These are phyloP conservation scores for Rhodeus uyekii DNA, from an alignment of 2,797 vertebrate genomes.

Conservation along the genomic window DNA sequence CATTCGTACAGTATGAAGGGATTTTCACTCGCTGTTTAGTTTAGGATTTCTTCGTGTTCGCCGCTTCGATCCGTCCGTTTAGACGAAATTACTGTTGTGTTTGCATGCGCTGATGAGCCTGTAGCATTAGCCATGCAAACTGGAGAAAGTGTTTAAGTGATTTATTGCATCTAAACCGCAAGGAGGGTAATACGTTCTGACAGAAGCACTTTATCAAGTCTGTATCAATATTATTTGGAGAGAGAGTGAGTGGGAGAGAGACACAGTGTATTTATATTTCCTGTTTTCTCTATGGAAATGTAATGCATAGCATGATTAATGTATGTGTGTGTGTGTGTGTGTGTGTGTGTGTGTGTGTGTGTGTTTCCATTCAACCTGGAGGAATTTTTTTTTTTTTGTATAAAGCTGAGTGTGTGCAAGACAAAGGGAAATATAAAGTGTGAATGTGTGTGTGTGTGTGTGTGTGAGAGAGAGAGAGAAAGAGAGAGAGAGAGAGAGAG, in stretches of 20 bases:
- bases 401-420: background rate
- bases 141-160: constrained; percentile 46
- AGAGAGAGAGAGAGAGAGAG: too few relatives aligned
- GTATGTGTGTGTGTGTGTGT: constrained; percentile 29
- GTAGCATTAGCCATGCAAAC: constrained; percentile 48
- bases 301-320: constrained; percentile 54
- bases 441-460: background rate
- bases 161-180: constrained; percentile 32
- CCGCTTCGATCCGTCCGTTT: constrained; percentile 27
- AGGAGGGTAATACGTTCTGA: constrained; percentile 29
- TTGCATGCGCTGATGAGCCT: constrained; percentile 26
- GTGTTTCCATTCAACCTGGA: background rate
- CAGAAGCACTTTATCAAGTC: constrained; percentile 52
- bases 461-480: background rate
- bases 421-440: background rate
- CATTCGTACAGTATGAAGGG: too few relatives aligned
- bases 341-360: background rate
- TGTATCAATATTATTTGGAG: constrained; percentile 50
- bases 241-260: constrained; percentile 32
- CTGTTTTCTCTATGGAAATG: constrained; percentile 53
- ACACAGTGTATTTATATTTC: constrained; percentile 40
- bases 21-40: background rate
- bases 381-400: constrained; percentile 22
- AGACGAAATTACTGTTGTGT: constrained; percentile 10
- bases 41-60: background rate